Base-by-base conservation (phyloP, 2,113 vertebrate species). In the Sylvilagus bachmani region DNA sequence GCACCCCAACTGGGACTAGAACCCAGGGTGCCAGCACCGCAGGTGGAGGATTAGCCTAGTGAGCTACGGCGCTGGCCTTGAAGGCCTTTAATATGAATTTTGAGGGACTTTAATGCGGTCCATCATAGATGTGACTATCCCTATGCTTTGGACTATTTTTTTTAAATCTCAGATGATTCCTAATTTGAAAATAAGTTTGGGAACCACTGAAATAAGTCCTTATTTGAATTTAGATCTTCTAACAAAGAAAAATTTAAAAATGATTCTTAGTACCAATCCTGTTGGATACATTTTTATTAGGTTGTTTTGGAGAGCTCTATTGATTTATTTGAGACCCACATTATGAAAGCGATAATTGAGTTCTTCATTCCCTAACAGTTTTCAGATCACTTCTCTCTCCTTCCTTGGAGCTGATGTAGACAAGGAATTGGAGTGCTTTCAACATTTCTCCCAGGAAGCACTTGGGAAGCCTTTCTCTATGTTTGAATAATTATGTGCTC, bases 151-250 rank as follows among this genome's bases (percentile, higher is more conserved):
- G 31, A 79, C 73, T 95, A 75, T 62, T 58, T 83, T 58, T 85
- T 51, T 22, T 21, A 95, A 91, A 75, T 74, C 19, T 19, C 66
- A 88, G 36, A 5, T 89, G 58, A 92, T 90, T 93, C 33, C 31
- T 95, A 91, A 83, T 90, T 10, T 90, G n/a, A 24, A 85, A 10
- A 25, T 91, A 33, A 86, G 36, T 70, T 95, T 96, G 58, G 64
- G 38, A 92, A 94, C 27, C 73, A 75, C 25, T 66, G 70, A 91
- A 91, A 70, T 33, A 87, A 86, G 29, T 13, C 22, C 36, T 93
- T 93, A 73, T 93, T 95, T 96, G 85, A 86, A 74, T 93, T 83
- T 92, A 31, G 16, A 79, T 55, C 10, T 82, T 75, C 51, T 93
- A 27, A 66, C 69, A 62, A 74, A 89, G 44, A 62, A 91, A 64